These are phyloP conservation scores for Phrynosoma platyrhinos DNA, from an alignment of 2,113 vertebrate genomes.

Conservation along the genomic window DNA sequence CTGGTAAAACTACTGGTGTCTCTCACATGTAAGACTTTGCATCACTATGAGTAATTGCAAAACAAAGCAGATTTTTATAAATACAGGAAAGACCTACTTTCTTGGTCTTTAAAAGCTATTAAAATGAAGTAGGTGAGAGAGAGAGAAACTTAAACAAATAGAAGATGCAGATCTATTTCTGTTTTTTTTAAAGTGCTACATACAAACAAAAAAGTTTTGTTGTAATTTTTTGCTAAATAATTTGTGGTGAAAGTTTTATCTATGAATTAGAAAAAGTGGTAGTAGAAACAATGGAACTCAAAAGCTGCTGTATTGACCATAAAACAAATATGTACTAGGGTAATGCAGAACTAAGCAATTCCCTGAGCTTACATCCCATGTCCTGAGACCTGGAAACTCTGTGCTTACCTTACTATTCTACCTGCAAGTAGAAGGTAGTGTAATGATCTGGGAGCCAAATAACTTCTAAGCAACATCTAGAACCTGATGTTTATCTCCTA, in stretches of 20 bases:
- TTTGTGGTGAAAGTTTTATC: background rate
- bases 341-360: no score
- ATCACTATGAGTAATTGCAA: constrained; percentile 10
- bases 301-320: no score
- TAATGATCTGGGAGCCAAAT: no score
- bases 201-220: background rate
- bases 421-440: no score
- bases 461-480: no score
- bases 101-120: constrained; percentile 52
- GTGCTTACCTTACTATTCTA: no score
- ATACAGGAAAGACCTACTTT: constrained; percentile 6
- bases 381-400: no score
- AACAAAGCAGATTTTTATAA: constrained; percentile 21
- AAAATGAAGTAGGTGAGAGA: constrained; percentile 24
- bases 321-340: no score
- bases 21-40: constrained; percentile 9
- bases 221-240: background rate
- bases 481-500: no score
- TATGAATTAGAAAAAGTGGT: background rate
- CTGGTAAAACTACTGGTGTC: background rate
- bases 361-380: no score
- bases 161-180: background rate
- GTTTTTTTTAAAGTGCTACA: background rate
- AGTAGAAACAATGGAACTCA: no score
- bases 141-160: background rate